Base-by-base conservation (phyloP, 2,797 vertebrate genomes). In the Apogon talboti region DNA sequence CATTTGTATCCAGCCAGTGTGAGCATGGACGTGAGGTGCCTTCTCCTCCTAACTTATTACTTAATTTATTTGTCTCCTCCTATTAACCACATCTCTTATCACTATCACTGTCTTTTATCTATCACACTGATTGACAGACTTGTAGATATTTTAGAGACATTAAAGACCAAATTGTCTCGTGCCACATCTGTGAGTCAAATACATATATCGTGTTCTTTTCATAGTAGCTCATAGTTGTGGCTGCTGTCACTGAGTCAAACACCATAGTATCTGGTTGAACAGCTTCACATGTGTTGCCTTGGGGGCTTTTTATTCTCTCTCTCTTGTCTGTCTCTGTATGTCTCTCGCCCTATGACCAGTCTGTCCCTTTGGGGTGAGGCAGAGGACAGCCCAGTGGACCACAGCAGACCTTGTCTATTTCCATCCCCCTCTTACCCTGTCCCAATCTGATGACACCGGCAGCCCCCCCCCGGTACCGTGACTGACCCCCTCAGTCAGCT, bases 401-500 rank as follows among this genome's bases (percentile, higher is more conserved):
- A 79, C 24, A 16, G 61, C 65, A 78, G 73, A 80, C 74, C 49
- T 54, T 66, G 83, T 87, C 85, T 87, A 68, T 85, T 85, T 84
- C 80, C 44, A 78, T 86, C 64, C 58, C 44, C 38, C 58, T 76
- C 70, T 70, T 45, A 13, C 33, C 38, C 44, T 6, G 35, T 79
- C 55, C 59, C 49, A 76, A 24, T 37, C 55, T 70, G 69, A 82
- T 6, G 40, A 76, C 69, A 72, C 66, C 44, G 51, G 8, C 61
- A 9, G 41, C 41, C 78, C 89, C 78, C 89, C 73, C 71, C 61
- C 43, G 78, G 78, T 66, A 68, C 75, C 58, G 53, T 9, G 63
- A 44, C 76, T 85, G 87, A 89, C 86, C 81, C 80, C 79, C 47
- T 85, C 87, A 77, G 65, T 90, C 91, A 85, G 48, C 79, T 72